These are phyloP conservation scores for Catostomus latipinnis DNA, from an alignment of 2,797 vertebrate species.

Conservation along the genomic window DNA sequence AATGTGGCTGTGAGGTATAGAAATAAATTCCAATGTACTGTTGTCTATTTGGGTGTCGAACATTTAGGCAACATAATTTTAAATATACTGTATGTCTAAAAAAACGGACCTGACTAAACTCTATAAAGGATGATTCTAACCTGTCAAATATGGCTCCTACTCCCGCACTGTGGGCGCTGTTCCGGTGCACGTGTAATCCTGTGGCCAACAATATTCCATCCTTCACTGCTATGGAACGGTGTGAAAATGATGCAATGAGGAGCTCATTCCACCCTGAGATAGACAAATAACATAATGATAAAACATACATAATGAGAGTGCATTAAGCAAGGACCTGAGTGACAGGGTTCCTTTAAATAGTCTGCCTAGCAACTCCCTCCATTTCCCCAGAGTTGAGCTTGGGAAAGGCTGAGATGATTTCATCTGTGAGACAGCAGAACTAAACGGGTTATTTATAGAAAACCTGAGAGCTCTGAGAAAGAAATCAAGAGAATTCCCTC, in stretches of 20 bases:
- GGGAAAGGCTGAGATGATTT: constrained; percentile 72
- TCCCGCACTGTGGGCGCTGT: constrained; percentile 97
- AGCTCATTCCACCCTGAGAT: constrained; percentile 95
- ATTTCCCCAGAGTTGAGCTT: constrained; percentile 70
- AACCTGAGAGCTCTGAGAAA: constrained; percentile 69
- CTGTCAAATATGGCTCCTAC: constrained; percentile 99
- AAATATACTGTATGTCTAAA: too few relatives aligned
- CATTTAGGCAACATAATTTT: too few relatives aligned
- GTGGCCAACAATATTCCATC: constrained; percentile 96
- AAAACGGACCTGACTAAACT: not conserved
- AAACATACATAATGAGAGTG: not conserved
- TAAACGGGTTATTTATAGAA: constrained; percentile 82
- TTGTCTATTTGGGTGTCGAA: too few relatives aligned
- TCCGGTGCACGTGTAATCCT: constrained; percentile 94
- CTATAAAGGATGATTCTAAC: constrained; percentile 66
- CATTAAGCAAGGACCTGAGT: constrained; percentile 56
- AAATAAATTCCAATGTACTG: too few relatives aligned
- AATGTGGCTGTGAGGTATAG: too few relatives aligned
- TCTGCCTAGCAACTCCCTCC: constrained; percentile 77
- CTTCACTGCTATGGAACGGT: constrained; percentile 95
- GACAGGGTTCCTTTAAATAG: constrained; percentile 80
- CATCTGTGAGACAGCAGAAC: constrained; percentile 81
- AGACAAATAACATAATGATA: constrained; percentile 41
- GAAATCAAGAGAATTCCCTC: constrained; percentile 56
- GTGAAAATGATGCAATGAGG: constrained; percentile 97